A percentile compares a stretch with the other conserved stretches of the same genome.
Evolutionary conservation across 2,888 invertebrate genomes (phyloP).

Genomic region (Eristalinus sepulchralis): DNA sequence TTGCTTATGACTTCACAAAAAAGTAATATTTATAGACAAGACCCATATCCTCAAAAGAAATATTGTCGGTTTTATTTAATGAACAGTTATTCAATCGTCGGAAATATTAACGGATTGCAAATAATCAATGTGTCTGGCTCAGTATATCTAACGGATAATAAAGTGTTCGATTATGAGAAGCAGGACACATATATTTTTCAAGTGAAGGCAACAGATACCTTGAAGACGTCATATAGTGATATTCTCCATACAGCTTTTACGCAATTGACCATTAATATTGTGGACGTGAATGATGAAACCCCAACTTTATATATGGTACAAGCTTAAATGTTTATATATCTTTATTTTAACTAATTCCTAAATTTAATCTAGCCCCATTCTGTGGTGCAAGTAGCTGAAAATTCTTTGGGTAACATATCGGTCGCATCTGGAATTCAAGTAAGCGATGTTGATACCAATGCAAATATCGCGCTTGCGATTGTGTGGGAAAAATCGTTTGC

Average conservation of each 20-base stretch:
- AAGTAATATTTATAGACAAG: too few relatives aligned
- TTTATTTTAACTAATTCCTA: too few relatives aligned
- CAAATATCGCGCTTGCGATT: slow-evolving; percentile 83
- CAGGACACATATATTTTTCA: slow-evolving; percentile 83
- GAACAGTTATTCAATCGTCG: slow-evolving; percentile 83
- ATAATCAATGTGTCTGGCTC: slow-evolving; percentile 83
- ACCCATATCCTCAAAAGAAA: too few relatives aligned
- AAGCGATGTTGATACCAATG: slow-evolving; percentile 84
- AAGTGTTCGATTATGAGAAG: slow-evolving; percentile 85
- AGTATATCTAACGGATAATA: slow-evolving; percentile 82
- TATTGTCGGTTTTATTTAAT: not conserved
- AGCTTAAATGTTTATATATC: too few relatives aligned
- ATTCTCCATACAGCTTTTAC: slow-evolving; percentile 78
- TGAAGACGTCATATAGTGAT: slow-evolving; percentile 75
- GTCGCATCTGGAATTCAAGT: slow-evolving; percentile 82
- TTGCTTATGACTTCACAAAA: too few relatives aligned
- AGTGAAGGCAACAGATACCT: slow-evolving; percentile 82
- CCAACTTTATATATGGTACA: slow-evolving; percentile 85
- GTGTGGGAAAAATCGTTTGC: slow-evolving; percentile 84
- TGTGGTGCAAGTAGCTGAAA: slow-evolving; percentile 82
- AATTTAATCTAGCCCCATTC: too few relatives aligned
- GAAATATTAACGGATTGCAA: slow-evolving; percentile 80
- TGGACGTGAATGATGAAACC: slow-evolving; percentile 88
- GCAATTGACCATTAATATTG: slow-evolving; percentile 84
- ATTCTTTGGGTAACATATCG: slow-evolving; percentile 80